phyloP scores from a whole-genome alignment of 1,140 invertebrate genomes.

The Lethocerus indicus region DNA sequence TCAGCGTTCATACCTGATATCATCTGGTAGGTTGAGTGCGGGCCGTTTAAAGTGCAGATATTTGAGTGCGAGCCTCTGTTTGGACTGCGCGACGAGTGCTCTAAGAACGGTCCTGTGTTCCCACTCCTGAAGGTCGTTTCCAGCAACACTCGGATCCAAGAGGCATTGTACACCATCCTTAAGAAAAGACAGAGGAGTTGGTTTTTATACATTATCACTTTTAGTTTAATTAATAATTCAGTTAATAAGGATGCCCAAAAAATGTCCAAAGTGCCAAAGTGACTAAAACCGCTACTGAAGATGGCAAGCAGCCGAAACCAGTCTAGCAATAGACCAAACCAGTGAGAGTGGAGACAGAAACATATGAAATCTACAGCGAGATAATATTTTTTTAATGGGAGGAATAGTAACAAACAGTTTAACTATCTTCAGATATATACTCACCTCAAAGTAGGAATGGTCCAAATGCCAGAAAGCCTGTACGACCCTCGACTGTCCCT shows the following conservation, averaged over 20 bases:
- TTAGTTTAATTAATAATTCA: too few species aligned
- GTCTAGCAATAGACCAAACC: too few species aligned
- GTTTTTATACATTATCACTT: too few species aligned
- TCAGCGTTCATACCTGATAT: neutral
- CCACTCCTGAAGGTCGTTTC: neutral
- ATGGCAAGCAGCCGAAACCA: too few species aligned
- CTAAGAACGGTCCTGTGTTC: neutral
- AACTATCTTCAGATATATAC: neutral
- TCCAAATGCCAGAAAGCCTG: neutral
- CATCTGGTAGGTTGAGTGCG: neutral
- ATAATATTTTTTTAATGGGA: too few species aligned
- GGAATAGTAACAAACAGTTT: too few species aligned
- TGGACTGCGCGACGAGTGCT: neutral
- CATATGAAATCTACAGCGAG: too few species aligned
- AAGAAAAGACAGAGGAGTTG: neutral
- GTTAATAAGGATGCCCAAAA: too few species aligned
- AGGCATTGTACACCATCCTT: neutral
- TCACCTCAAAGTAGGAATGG: neutral
- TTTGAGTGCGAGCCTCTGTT: slow-evolving; percentile 1
- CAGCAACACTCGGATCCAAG: neutral
- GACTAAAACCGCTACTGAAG: too few species aligned
- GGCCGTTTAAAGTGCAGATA: neutral
- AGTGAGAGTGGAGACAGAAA: too few species aligned
- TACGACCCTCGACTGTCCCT: slow-evolving; percentile 1
- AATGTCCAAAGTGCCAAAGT: too few species aligned